Evolutionary conservation across 2,113 vertebrate species (phyloP), one percentile per base, ranked within the genome.

Genomic region (Urocynchramus pylzowi): DNA sequence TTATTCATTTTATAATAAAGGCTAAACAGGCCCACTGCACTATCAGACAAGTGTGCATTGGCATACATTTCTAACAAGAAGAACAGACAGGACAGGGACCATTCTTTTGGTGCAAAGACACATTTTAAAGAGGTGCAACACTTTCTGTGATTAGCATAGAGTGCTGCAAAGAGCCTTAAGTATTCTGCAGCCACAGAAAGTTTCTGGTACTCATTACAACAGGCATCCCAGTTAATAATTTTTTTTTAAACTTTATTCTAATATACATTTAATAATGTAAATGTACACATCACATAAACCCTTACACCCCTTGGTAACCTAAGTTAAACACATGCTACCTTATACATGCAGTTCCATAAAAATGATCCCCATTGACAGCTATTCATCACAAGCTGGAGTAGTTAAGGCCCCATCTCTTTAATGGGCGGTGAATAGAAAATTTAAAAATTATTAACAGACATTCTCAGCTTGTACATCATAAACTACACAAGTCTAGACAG

Each of bases 131-230:
- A 56, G 8, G 16, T 65, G 53, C 70, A 73, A 76, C 15, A 31
- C 20, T 10, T 84, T 35, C 39, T 0, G 0, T 28, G 31, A 42
- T 35, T 11, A 76, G 27, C 33, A 15, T 0, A 84, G 42, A 7
- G 9, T 19, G 30, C 56, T 56, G 10, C 59, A 67, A 80, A 74
- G 10, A 86, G 9, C 13, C 22, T 54, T 33, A 9, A 71, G 30
- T 10, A 71, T 52, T 82, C 33, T 33, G 30, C 19, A 84, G 39
- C 60, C 39, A 67, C 1, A 75, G 44, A 10, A 20, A 7, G 16
- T 49, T 64, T 78, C 73, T 60, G 20, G n/a, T 44, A 83, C 4
- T 21, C 24, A 92, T n/a, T 33, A 68, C 56, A 8, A 41, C 44
- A 87, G 37, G 5, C 23, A 75, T 13, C 26, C 22, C 28, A 67